Evolutionary conservation across 2,113 vertebrate genomes (phyloP).

Genomic region (Calonectris borealis): DNA sequence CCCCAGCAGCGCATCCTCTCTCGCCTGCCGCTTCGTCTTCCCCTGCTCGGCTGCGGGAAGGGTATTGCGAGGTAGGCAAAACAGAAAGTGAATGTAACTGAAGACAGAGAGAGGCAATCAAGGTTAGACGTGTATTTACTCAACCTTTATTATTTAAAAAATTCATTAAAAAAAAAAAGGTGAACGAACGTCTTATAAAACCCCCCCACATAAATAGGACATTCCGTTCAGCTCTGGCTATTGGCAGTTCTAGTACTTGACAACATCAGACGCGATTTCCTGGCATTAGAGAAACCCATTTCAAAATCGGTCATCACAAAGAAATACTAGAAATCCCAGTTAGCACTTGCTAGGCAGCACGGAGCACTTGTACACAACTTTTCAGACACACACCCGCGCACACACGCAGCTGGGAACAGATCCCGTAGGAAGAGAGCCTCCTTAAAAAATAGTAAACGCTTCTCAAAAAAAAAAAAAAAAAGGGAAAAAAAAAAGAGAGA

Average conservation of each 20-base stretch:
- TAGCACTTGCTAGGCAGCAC: constrained; percentile 60
- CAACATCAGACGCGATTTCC: constrained; percentile 92
- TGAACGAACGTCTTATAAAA: constrained; percentile 78
- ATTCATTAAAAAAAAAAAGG: constrained; percentile 71
- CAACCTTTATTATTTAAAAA: constrained; percentile 72
- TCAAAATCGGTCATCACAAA: constrained; percentile 94
- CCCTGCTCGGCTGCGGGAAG: neutral
- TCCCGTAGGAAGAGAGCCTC: constrained; percentile 49
- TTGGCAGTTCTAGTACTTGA: constrained; percentile 76
- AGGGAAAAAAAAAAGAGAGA: neutral
- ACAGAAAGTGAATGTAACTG: neutral
- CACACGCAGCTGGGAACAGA: constrained; percentile 60
- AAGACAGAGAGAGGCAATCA: neutral
- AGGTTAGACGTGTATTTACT: constrained; percentile 43
- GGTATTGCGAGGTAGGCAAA: neutral
- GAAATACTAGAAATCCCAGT: constrained; percentile 78
- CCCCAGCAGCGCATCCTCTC: constrained; percentile 36
- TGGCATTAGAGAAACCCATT: constrained; percentile 84
- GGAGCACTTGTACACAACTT: constrained; percentile 63
- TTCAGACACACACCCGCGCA: constrained; percentile 53
- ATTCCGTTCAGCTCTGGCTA: constrained; percentile 68
- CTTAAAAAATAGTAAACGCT: constrained; percentile 50
- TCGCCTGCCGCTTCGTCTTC: neutral
- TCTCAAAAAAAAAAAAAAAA: neutral
- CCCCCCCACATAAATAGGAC: constrained; percentile 71